Evolutionary conservation across 1,140 invertebrate genomes (phyloP), one percentile per base, ranked within the genome.

Genomic region (Phenacoccus solenopsis): DNA sequence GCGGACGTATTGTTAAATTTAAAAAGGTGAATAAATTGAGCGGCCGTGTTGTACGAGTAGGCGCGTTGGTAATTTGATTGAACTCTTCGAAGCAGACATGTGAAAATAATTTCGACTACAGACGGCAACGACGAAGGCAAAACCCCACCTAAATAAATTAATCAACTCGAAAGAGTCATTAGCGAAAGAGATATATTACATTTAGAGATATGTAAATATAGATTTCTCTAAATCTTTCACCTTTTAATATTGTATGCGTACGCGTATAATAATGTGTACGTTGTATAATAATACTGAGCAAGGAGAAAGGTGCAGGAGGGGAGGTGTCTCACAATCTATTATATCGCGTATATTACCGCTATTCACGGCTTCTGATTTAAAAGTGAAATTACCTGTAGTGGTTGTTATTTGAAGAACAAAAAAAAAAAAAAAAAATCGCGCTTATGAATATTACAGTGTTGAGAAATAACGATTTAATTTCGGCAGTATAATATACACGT

Each of bases 91-190:
- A n/a, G n/a, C n/a, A n/a, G n/a, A n/a, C n/a, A n/a, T n/a, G n/a
- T n/a, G n/a, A n/a, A n/a, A n/a, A n/a, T n/a, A n/a, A n/a, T n/a
- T n/a, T n/a, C n/a, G n/a, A n/a, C n/a, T n/a, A n/a, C n/a, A n/a
- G n/a, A n/a, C n/a, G n/a, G n/a, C n/a, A n/a, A n/a, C n/a, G n/a
- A n/a, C n/a, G n/a, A n/a, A n/a, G n/a, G n/a, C n/a, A n/a, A n/a
- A n/a, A n/a, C n/a, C n/a, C n/a, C n/a, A n/a, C n/a, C n/a, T 49
- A 49, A 49, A n/a, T 49, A 49, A 49, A 49, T 49, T 49, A 49
- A 49, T 49, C 38, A 49, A 49, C 5, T 49, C 20, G 38, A 49
- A 49, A 49, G 13, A 49, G 16, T 49, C 38, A 49, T 49, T 49
- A 49, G 38, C 38, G 38, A 49, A 32, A 49, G 38, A 49, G 38